phyloP scores from a whole-genome alignment of 2,888 invertebrate species.

The Pemphredon lugubris region DNA sequence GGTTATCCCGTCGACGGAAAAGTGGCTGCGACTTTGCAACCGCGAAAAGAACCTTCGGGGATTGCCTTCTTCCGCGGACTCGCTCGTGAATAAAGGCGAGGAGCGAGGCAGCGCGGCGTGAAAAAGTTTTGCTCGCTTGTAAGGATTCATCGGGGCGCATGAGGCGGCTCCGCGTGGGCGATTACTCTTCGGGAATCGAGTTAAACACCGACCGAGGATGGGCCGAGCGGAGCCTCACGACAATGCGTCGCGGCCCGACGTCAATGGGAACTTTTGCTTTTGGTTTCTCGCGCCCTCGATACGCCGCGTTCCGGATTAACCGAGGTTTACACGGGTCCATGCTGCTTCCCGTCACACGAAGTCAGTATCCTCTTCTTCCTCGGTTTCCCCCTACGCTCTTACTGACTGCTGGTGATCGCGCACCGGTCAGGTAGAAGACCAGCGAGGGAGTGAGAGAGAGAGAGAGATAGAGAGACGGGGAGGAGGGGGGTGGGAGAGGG shows the following conservation, averaged over 20 bases:
- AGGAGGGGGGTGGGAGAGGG: not conserved
- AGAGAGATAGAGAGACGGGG: not conserved
- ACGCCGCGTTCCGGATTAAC: slow-evolving; percentile 65
- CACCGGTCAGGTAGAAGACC: slow-evolving; percentile 38
- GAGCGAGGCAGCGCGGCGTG: slow-evolving; percentile 9
- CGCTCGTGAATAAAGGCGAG: slow-evolving; percentile 36
- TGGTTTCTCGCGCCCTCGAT: slow-evolving; percentile 63
- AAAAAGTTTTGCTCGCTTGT: slow-evolving; percentile 41
- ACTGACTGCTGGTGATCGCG: slow-evolving; percentile 16
- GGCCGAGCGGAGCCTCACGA: slow-evolving; percentile 31
- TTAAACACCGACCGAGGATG: slow-evolving; percentile 39
- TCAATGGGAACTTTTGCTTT: slow-evolving; percentile 42
- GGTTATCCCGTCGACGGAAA: too few species aligned
- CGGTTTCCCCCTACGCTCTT: slow-evolving; percentile 20
- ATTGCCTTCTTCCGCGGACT: slow-evolving; percentile 51
- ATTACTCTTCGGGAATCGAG: slow-evolving; percentile 54
- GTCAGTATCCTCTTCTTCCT: slow-evolving; percentile 43
- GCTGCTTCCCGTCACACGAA: slow-evolving; percentile 36
- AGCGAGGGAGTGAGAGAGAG: not conserved
- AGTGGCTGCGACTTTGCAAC: too few species aligned
- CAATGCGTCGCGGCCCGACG: slow-evolving; percentile 17
- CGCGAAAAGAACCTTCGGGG: slow-evolving; percentile 23
- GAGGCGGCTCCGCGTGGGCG: slow-evolving; percentile 52
- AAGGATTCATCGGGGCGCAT: slow-evolving; percentile 31
- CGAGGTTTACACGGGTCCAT: slow-evolving; percentile 53